Conservation (phyloP, 2,888 invertebrate genomes). For the Nomada ferruginata region DNA sequence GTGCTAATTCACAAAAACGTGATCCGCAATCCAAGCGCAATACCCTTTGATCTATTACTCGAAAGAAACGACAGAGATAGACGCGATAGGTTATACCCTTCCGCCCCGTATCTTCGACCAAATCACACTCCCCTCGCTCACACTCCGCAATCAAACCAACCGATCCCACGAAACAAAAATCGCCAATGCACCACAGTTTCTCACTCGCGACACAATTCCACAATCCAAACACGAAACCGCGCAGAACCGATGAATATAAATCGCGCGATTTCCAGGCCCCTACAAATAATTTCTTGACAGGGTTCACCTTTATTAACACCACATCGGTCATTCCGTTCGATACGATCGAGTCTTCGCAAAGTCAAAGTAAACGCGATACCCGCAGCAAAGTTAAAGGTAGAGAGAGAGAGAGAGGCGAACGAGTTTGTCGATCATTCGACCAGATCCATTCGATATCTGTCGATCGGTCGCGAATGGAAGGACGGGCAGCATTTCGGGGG, state of each 20-base stretch:
- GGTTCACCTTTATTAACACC: slow-evolving; percentile 20
- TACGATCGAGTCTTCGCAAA: background rate
- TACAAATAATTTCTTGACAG: background rate
- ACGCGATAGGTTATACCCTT: background rate
- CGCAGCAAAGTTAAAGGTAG: background rate
- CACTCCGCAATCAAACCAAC: too few species aligned
- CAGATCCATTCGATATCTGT: slow-evolving; percentile 36
- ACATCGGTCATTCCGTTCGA: background rate
- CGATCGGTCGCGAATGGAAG: slow-evolving; percentile 73
- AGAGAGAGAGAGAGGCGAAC: slow-evolving; percentile 5
- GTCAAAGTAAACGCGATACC: background rate
- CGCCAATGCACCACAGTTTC: background rate
- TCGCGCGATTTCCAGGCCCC: background rate
- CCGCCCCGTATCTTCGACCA: background rate
- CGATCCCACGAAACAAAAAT: background rate
- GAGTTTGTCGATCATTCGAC: slow-evolving; percentile 33
- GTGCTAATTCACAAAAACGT: too few species aligned
- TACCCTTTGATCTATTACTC: too few species aligned
- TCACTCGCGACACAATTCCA: background rate
- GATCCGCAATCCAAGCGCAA: too few species aligned
- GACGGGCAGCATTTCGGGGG: slow-evolving; percentile 57
- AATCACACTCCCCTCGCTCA: background rate
- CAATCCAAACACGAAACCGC: background rate
- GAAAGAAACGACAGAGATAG: too few species aligned
- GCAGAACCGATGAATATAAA: background rate